phyloP scores from a whole-genome alignment of 1,140 invertebrate genomes.

The Drusus annulatus region DNA sequence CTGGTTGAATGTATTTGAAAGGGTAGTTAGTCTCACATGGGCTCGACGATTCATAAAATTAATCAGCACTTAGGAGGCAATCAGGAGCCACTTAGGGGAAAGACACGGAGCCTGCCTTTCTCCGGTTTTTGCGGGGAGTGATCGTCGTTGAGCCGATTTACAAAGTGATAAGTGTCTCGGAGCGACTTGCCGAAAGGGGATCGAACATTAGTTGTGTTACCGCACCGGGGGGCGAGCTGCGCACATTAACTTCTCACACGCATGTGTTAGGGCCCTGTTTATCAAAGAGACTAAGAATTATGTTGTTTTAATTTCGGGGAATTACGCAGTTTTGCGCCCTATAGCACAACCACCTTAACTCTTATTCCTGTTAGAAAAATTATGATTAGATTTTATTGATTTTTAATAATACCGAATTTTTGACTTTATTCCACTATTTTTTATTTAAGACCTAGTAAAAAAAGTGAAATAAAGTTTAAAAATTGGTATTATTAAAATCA shows the following conservation, averaged over 20 bases:
- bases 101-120: slow-evolving; percentile 16
- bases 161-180: slow-evolving; percentile 5
- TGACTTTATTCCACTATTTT: no score
- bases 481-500: no score
- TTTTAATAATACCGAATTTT: no score
- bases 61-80: not conserved
- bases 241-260: slow-evolving; percentile 38
- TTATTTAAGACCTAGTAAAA: no score
- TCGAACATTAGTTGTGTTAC: not conserved
- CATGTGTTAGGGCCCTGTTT: slow-evolving; percentile 1
- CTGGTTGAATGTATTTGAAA: no score
- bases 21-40: no score
- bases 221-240: slow-evolving; percentile 14
- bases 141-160: slow-evolving; percentile 2
- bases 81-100: not conserved
- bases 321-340: no score
- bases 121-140: slow-evolving; percentile 10
- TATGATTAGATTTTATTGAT: no score
- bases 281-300: not conserved
- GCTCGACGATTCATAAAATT: not conserved
- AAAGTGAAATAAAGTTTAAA: no score
- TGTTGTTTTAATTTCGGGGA: no score
- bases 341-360: no score
- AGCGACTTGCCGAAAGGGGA: slow-evolving; percentile 2
- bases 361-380: no score